Evolutionary conservation across 1,140 invertebrate species (phyloP).

Genomic region (Drosophila insularis): DNA sequence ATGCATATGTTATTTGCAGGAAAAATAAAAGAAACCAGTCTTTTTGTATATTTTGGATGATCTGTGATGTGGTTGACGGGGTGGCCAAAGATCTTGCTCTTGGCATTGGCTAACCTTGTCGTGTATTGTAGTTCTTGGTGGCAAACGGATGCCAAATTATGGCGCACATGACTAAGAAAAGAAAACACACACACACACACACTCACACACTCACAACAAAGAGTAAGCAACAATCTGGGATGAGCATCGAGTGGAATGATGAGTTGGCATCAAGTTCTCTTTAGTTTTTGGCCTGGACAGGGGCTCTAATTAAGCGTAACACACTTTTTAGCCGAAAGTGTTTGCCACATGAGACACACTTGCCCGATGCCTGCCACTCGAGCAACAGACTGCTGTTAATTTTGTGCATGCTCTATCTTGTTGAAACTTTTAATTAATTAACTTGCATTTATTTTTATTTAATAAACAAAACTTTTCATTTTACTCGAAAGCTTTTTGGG

Average conservation of each 20-base stretch:
- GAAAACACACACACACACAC: not conserved
- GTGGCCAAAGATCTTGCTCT: conserved; percentile 49
- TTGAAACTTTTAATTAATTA: conserved; percentile 76
- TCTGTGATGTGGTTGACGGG: conserved; percentile 31
- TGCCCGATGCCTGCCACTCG: not conserved
- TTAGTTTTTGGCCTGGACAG: conserved; percentile 3
- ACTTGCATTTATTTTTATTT: conserved; percentile 78
- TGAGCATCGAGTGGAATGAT: conserved; percentile 22
- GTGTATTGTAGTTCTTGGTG: conserved; percentile 25
- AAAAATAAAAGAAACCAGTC: not conserved
- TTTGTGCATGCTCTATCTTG: conserved; percentile 69
- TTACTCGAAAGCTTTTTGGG: conserved; percentile 12
- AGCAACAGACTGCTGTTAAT: conserved; percentile 9
- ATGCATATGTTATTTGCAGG: too few relatives aligned
- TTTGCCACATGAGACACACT: conserved; percentile 35
- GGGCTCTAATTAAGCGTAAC: conserved; percentile 58
- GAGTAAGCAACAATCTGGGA: not conserved
- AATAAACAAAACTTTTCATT: conserved; percentile 72
- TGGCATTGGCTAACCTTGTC: conserved; percentile 69
- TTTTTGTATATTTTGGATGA: not conserved
- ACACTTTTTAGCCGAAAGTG: conserved; percentile 34
- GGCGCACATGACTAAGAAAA: conserved; percentile 35
- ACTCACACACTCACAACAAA: not conserved
- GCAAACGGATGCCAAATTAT: conserved; percentile 59
- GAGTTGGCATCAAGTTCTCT: not conserved